phyloP scores from a whole-genome alignment of 2,888 invertebrate genomes.

The Auanema freiburgensis region DNA sequence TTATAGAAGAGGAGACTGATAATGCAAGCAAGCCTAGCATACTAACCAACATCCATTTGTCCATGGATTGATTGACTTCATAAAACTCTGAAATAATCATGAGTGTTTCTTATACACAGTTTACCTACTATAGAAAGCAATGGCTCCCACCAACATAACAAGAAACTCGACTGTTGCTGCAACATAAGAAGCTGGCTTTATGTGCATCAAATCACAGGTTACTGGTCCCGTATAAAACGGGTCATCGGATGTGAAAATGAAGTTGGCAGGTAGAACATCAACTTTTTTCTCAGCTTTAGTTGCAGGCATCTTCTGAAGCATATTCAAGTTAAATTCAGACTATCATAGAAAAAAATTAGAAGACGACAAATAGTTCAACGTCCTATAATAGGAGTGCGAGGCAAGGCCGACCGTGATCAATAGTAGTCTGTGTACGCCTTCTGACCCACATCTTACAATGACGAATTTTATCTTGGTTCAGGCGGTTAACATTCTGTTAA shows the following conservation, averaged over 20 bases:
- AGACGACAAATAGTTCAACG: neutral
- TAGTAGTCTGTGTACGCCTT: too few species aligned
- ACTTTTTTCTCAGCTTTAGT: too few species aligned
- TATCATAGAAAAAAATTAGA: neutral
- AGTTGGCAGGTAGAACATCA: constrained; percentile 34
- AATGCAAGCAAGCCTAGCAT: constrained; percentile 22
- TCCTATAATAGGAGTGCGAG: neutral
- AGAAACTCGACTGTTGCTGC: constrained; percentile 32
- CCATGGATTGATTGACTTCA: constrained; percentile 29
- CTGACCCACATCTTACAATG: too few species aligned
- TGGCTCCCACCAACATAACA: constrained; percentile 26
- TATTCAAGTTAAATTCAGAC: too few species aligned
- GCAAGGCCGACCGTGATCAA: too few species aligned
- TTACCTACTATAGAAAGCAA: constrained; percentile 34
- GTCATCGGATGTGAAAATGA: constrained; percentile 53
- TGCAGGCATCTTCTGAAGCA: too few species aligned
- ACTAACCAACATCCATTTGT: constrained; percentile 24
- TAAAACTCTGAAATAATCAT: constrained; percentile 22
- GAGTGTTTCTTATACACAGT: too few species aligned
- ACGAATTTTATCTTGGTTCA: too few species aligned
- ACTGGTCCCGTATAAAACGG: constrained; percentile 59
- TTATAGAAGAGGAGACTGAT: constrained; percentile 23
- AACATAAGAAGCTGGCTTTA: constrained; percentile 42
- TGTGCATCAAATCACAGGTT: constrained; percentile 58
- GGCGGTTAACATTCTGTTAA: too few species aligned